Evolutionary conservation across 2,113 vertebrate genomes (phyloP).

Genomic region (Lutjanus erythropterus): DNA sequence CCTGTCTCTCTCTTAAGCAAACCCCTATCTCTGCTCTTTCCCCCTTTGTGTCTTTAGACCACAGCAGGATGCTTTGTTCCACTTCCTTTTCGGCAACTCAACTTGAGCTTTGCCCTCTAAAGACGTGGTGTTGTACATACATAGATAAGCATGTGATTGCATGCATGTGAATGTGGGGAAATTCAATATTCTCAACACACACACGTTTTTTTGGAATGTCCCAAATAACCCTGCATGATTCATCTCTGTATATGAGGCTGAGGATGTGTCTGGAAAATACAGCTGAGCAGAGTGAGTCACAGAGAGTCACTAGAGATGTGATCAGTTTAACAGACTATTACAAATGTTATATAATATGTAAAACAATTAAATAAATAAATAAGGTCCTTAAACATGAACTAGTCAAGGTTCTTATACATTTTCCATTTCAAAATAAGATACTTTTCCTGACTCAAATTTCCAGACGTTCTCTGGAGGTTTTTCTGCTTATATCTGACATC

Average conservation of each 20-base stretch:
- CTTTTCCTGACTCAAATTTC: too few species aligned
- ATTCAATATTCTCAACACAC: conserved; percentile 24
- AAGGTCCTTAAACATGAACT: too few species aligned
- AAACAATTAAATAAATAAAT: too few species aligned
- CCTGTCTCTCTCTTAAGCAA: conserved; percentile 1
- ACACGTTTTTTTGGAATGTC: conserved; percentile 15
- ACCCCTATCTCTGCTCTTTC: not conserved
- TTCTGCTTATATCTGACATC: too few species aligned
- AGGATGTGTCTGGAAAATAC: conserved; percentile 10
- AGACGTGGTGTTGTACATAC: conserved; percentile 37
- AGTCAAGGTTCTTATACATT: too few species aligned
- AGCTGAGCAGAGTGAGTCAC: conserved; percentile 18
- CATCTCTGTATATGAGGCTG: not conserved
- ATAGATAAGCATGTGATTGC: conserved; percentile 48
- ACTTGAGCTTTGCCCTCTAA: conserved; percentile 67
- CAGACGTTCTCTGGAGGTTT: too few species aligned
- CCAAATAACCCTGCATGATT: conserved; percentile 21
- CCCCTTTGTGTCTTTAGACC: not conserved
- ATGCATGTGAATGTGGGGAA: conserved; percentile 8
- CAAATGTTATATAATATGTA: too few species aligned
- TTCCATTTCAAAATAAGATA: too few species aligned
- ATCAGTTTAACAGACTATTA: not conserved
- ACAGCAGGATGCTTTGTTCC: conserved; percentile 12
- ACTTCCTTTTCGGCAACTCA: conserved; percentile 12
- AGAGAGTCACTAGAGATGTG: not conserved